phyloP scores from a whole-genome alignment of 2,888 invertebrate genomes.

The Noctuana brunneofusca region DNA sequence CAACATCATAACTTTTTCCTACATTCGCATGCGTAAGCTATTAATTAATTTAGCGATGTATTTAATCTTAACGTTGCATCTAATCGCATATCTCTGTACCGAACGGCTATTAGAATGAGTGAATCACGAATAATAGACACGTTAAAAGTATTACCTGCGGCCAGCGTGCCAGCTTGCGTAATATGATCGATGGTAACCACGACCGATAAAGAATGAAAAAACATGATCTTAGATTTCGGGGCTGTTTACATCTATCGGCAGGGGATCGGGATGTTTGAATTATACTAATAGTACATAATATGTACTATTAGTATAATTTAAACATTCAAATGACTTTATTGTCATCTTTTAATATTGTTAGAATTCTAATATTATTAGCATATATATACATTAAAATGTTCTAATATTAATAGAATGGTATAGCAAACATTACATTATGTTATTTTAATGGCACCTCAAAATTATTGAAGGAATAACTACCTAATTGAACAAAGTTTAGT shows the following conservation, averaged over 20 bases:
- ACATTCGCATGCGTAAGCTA: constrained; percentile 15
- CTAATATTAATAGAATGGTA: no score
- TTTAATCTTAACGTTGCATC: constrained; percentile 32
- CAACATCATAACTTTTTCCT: constrained; percentile 12
- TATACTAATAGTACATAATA: no score
- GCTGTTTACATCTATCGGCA: constrained; percentile 4
- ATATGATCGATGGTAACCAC: constrained; percentile 43
- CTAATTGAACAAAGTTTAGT: no score
- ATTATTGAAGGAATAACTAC: no score
- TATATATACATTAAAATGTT: no score
- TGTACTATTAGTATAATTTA: no score
- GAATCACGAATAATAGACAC: constrained; percentile 37
- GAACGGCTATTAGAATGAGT: constrained; percentile 37
- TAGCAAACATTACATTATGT: no score
- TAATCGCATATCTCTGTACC: constrained; percentile 24
- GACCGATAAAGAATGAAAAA: constrained; percentile 35
- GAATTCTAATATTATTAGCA: no score
- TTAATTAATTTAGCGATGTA: constrained; percentile 28
- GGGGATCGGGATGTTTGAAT: neutral
- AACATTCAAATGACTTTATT: no score
- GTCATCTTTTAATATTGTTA: no score
- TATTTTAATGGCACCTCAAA: no score
- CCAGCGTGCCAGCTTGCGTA: constrained; percentile 39
- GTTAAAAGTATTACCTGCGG: constrained; percentile 35
- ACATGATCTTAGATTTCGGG: neutral